These are phyloP conservation scores for Bagarius yarrelli DNA, from an alignment of 2,113 vertebrate genomes.

Conservation along the genomic window DNA sequence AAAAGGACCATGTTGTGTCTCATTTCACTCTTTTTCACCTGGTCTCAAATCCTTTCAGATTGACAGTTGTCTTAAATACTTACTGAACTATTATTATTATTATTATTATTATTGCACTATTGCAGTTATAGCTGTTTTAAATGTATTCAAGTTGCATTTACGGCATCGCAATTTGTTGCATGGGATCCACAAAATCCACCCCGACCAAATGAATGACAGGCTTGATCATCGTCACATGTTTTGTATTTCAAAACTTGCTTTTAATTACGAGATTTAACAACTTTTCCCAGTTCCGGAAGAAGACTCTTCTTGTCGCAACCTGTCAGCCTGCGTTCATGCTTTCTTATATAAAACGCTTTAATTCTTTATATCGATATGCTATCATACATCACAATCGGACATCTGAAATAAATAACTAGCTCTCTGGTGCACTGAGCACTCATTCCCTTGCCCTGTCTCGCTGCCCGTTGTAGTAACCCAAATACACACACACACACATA, in stretches of 20 bases:
- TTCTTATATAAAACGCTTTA: constrained; percentile 44
- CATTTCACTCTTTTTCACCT: background rate
- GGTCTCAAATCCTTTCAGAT: too few relatives aligned
- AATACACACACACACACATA: constrained; percentile 30
- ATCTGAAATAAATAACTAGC: constrained; percentile 41
- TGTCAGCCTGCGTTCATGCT: constrained; percentile 32
- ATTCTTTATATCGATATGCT: constrained; percentile 43
- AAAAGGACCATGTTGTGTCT: background rate
- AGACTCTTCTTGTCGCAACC: constrained; percentile 14
- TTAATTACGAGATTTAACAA: constrained; percentile 39
- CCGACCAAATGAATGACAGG: constrained; percentile 12
- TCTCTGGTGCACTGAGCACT: constrained; percentile 40
- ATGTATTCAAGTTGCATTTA: background rate
- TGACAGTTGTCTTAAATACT: too few relatives aligned
- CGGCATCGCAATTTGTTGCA: too few relatives aligned
- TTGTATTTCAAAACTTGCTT: constrained; percentile 45
- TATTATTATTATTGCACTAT: background rate
- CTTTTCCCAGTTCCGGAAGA: constrained; percentile 38
- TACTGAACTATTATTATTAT: too few relatives aligned
- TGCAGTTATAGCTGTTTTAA: background rate
- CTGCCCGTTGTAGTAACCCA: background rate
- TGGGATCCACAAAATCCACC: background rate
- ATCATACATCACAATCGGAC: constrained; percentile 48
- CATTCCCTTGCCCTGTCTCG: constrained; percentile 7
- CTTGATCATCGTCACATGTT: constrained; percentile 7